Conservation (phyloP, 2,797 vertebrate genomes). For the Nannoperca obscura region DNA sequence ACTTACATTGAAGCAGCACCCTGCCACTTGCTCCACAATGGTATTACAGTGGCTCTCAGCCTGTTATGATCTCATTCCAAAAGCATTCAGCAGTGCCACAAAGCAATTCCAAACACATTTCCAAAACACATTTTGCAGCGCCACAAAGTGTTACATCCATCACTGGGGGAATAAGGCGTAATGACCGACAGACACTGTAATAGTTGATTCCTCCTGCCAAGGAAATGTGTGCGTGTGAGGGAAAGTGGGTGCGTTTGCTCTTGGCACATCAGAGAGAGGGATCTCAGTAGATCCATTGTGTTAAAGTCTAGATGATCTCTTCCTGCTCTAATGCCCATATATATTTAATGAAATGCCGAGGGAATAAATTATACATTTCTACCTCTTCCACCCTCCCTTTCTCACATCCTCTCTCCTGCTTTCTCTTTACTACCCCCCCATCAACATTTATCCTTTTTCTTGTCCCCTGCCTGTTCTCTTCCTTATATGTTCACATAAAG, state of each 20-base stretch:
- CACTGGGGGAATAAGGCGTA: conserved; percentile 81
- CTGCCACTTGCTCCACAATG: conserved; percentile 78
- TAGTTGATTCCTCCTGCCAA: conserved; percentile 73
- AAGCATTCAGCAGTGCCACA: conserved; percentile 78
- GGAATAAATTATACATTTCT: conserved; percentile 57
- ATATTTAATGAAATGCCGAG: conserved; percentile 60
- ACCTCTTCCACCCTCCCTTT: conserved; percentile 5
- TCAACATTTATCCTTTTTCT: conserved; percentile 4
- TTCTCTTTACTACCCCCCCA: conserved; percentile 13
- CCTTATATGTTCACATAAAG: neutral
- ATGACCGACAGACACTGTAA: conserved; percentile 78
- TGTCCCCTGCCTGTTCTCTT: neutral
- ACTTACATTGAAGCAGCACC: conserved; percentile 62
- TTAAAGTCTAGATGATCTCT: conserved; percentile 45
- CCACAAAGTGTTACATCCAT: conserved; percentile 83
- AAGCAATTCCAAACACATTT: conserved; percentile 85
- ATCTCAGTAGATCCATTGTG: conserved; percentile 47
- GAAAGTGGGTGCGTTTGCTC: conserved; percentile 6
- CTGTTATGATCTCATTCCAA: conserved; percentile 83
- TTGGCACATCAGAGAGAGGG: neutral
- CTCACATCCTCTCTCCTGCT: conserved; percentile 7
- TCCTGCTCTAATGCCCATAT: conserved; percentile 45
- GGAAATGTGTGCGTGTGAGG: conserved; percentile 36
- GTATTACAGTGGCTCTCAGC: conserved; percentile 78
- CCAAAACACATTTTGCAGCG: conserved; percentile 79